phyloP scores from a whole-genome alignment of 2,888 invertebrate species.

The Acrobasis consociella region DNA sequence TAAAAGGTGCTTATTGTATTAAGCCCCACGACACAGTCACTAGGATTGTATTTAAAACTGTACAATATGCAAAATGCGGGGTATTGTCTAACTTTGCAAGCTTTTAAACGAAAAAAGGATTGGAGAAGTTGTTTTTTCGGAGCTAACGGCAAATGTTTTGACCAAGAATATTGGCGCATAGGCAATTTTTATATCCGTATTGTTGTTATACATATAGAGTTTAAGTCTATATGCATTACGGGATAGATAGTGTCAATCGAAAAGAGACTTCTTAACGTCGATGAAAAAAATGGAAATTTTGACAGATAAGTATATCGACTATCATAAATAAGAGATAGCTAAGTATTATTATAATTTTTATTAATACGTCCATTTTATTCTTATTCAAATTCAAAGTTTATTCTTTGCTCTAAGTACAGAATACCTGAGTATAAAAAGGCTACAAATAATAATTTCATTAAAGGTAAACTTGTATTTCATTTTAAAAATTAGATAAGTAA shows the following conservation, averaged over 20 bases:
- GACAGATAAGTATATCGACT: too few species aligned
- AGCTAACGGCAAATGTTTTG: neutral
- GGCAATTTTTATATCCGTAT: too few species aligned
- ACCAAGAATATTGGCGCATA: neutral
- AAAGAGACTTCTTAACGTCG: too few species aligned
- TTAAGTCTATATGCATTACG: too few species aligned
- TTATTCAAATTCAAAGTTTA: too few species aligned
- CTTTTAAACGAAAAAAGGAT: neutral
- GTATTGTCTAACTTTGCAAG: neutral
- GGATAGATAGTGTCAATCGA: too few species aligned
- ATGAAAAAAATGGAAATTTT: too few species aligned
- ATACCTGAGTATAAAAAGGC: neutral
- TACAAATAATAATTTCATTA: neutral
- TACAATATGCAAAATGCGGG: constrained; percentile 22
- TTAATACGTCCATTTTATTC: too few species aligned
- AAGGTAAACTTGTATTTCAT: neutral
- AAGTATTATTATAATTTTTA: too few species aligned
- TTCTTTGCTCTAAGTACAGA: too few species aligned
- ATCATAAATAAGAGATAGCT: too few species aligned
- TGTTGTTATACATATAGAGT: too few species aligned
- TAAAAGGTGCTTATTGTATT: constrained; percentile 2
- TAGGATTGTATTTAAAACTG: constrained; percentile 15
- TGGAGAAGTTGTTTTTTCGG: neutral
- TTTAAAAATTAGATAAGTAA: neutral
- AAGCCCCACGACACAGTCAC: neutral